Evolutionary conservation across 1,140 invertebrate genomes (phyloP).

Genomic region (Bombus pyrosoma): DNA sequence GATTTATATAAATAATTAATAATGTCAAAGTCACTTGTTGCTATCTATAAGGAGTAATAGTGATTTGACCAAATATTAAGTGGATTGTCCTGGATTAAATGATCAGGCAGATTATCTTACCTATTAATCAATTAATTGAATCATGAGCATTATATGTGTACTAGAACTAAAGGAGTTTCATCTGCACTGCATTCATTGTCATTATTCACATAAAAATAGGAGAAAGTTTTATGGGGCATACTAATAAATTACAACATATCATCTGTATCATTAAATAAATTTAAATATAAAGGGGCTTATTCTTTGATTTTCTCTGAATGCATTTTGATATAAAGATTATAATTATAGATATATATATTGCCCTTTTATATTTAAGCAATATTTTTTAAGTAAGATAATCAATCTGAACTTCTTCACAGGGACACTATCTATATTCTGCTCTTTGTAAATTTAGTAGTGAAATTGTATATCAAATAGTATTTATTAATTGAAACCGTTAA

Average conservation of each 20-base stretch:
- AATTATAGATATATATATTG: neutral
- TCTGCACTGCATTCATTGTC: neutral
- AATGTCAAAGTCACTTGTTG: conserved; percentile 50
- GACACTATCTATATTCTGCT: conserved; percentile 66
- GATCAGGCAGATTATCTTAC: conserved; percentile 65
- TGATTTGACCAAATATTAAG: conserved; percentile 65
- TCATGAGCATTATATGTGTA: neutral
- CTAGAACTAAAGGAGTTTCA: conserved; percentile 3
- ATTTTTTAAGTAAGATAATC: conserved; percentile 55
- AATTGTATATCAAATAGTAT: conserved; percentile 71
- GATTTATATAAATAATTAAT: conserved; percentile 51
- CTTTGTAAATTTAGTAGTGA: conserved; percentile 70
- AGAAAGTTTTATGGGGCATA: neutral
- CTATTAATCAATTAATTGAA: conserved; percentile 25
- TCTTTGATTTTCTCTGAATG: conserved; percentile 21
- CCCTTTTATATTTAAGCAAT: conserved; percentile 45
- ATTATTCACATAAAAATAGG: conserved; percentile 15
- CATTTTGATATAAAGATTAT: conserved; percentile 50
- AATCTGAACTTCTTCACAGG: conserved; percentile 37
- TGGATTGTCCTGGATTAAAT: conserved; percentile 45
- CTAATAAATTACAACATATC: conserved; percentile 52
- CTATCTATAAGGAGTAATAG: conserved; percentile 42
- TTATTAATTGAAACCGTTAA: conserved; percentile 71
- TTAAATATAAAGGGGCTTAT: conserved; percentile 37
- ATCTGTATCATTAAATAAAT: conserved; percentile 29